Percentiles rank a stretch among this genome's conserved stretches.
phyloP scores from a whole-genome alignment of 2,113 vertebrate species.

The Pseudorhombus dupliciocellatus region DNA sequence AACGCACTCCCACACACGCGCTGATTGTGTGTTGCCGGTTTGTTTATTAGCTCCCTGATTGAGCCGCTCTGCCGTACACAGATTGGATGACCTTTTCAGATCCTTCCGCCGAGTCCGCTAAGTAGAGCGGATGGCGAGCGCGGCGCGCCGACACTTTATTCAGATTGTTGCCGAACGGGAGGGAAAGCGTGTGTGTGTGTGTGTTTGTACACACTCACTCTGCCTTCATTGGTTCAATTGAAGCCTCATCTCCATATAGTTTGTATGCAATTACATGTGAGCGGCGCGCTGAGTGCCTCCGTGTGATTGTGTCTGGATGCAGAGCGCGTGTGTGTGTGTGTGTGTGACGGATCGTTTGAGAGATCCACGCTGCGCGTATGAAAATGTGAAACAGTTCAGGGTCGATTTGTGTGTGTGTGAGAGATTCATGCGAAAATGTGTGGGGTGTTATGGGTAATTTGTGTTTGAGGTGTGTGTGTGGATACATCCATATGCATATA shows the following conservation, averaged over 20 bases:
- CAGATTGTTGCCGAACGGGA: conserved; percentile 76
- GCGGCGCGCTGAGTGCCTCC: conserved; percentile 62
- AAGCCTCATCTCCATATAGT: conserved; percentile 78
- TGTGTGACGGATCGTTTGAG: conserved; percentile 34
- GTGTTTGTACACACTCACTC: conserved; percentile 51
- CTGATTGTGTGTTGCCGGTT: conserved; percentile 75
- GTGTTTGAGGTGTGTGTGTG: background rate
- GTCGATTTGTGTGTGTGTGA: conserved; percentile 27
- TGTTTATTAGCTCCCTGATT: conserved; percentile 76
- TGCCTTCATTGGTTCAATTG: conserved; percentile 71
- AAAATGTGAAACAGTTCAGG: conserved; percentile 23
- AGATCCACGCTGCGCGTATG: conserved; percentile 17
- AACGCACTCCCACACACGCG: conserved; percentile 1
- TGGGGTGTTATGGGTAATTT: background rate
- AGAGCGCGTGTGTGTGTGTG: conserved; percentile 40
- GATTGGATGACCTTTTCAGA: conserved; percentile 83
- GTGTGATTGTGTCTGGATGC: conserved; percentile 70
- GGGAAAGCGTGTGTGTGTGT: conserved; percentile 36
- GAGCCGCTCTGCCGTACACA: conserved; percentile 67
- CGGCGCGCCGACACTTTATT: conserved; percentile 73
- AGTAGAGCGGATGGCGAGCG: conserved; percentile 77
- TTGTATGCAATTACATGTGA: conserved; percentile 76
- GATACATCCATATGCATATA: conserved; percentile 49
- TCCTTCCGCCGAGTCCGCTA: conserved; percentile 72
- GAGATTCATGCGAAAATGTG: conserved; percentile 32